Percentiles rank a stretch among this genome's conserved stretches.
Evolutionary conservation across 23 tunicate genomes (phyloP).

Genomic region (Oikopleura albicans): DNA sequence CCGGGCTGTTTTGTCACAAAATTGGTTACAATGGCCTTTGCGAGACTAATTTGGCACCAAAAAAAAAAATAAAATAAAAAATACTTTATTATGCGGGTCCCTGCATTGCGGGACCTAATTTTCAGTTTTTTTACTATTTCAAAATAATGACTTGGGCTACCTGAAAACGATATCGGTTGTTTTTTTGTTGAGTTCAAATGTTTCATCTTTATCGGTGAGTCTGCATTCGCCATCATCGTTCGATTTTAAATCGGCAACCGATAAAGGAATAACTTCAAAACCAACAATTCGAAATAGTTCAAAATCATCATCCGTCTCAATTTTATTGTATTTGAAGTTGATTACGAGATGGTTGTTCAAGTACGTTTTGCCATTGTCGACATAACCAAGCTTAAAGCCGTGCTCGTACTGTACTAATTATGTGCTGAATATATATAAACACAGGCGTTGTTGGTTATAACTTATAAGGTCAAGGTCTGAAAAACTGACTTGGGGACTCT

Average conservation of each 20-base stretch:
- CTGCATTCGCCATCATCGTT: neutral
- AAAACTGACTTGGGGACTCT: too few relatives aligned
- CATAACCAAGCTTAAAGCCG: constrained; percentile 59
- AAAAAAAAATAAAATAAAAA: too few relatives aligned
- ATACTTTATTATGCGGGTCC: too few relatives aligned
- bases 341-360: constrained; percentile 63
- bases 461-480: too few relatives aligned
- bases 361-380: constrained; percentile 20
- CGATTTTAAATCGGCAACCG: neutral
- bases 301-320: constrained; percentile 22
- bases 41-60: too few relatives aligned
- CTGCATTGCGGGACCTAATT: too few relatives aligned
- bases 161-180: neutral
- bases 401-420: constrained; percentile 28
- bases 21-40: too few relatives aligned
- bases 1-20: too few relatives aligned
- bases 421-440: too few relatives aligned
- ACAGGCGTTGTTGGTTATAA: too few relatives aligned
- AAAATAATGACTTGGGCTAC: too few relatives aligned
- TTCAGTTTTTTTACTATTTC: too few relatives aligned
- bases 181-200: neutral
- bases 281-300: constrained; percentile 66
- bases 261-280: constrained; percentile 46
- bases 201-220: neutral
- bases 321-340: constrained; percentile 38